These are phyloP conservation scores for Polypedilum pembai DNA, from an alignment of 1,140 invertebrate species.

Conservation along the genomic window DNA sequence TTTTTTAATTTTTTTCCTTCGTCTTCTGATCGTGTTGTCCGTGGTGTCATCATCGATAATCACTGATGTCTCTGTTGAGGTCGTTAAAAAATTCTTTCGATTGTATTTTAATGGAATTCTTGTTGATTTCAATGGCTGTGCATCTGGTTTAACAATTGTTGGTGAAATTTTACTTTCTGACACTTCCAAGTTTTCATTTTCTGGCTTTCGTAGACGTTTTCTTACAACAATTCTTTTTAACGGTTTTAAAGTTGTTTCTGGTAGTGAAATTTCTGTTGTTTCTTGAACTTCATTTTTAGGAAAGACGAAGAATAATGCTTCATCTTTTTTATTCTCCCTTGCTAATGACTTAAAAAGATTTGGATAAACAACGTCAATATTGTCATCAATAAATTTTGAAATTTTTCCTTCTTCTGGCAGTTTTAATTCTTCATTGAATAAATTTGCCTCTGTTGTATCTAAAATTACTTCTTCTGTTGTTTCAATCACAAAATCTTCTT, in stretches of 20 bases:
- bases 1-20: not conserved
- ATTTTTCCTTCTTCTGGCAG: not conserved
- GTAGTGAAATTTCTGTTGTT: not conserved
- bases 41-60: not conserved
- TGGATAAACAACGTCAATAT: slow-evolving; percentile 2
- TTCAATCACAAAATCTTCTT: not conserved
- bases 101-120: not conserved
- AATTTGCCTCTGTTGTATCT: not conserved
- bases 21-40: not conserved
- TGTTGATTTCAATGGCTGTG: not conserved
- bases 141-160: not conserved
- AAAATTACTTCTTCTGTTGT: not conserved
- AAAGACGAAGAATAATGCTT: not conserved
- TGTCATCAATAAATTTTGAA: slow-evolving; percentile 7
- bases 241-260: not conserved
- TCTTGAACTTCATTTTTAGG: not conserved
- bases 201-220: not conserved
- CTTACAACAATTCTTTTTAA: not conserved
- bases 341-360: not conserved
- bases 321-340: not conserved
- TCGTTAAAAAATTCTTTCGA: not conserved
- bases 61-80: not conserved
- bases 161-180: not conserved
- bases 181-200: not conserved
- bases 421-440: not conserved